phyloP scores from a whole-genome alignment of 2,113 vertebrate species.

The Dunckerocampus dactyliophorus region DNA sequence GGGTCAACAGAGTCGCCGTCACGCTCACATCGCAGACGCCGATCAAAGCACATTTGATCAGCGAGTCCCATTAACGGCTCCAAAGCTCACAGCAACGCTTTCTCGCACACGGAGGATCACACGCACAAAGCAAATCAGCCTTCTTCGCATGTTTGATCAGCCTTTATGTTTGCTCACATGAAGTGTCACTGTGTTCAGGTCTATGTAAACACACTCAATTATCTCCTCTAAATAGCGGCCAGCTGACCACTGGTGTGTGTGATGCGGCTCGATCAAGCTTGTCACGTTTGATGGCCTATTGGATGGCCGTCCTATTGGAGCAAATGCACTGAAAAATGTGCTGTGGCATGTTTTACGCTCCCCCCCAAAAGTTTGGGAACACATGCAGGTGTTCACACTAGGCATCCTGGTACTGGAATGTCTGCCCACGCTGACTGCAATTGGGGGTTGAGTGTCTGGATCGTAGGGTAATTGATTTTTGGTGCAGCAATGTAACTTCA shows the following conservation, averaged over 20 bases:
- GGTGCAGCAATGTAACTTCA: background rate
- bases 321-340: conserved; percentile 1
- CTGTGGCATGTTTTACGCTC: background rate
- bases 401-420: conserved; percentile 11
- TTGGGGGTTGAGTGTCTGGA: conserved; percentile 12
- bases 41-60: conserved; percentile 54
- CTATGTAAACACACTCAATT: conserved; percentile 47
- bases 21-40: conserved; percentile 9
- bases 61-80: conserved; percentile 39
- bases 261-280: conserved; percentile 48
- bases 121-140: conserved; percentile 32
- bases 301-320: conserved; percentile 20
- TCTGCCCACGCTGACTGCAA: background rate
- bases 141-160: conserved; percentile 46
- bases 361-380: too few relatives aligned
- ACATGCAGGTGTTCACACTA: conserved; percentile 6
- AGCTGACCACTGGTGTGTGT: conserved; percentile 38
- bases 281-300: conserved; percentile 29
- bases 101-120: conserved; percentile 30
- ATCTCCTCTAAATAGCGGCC: conserved; percentile 34
- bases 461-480: conserved; percentile 20
- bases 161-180: conserved; percentile 52
- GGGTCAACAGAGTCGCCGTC: conserved; percentile 30
- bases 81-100: conserved; percentile 24
- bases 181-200: conserved; percentile 40